phyloP scores from a whole-genome alignment of 1,140 invertebrate genomes.

The Philopotamus ludificatus region DNA sequence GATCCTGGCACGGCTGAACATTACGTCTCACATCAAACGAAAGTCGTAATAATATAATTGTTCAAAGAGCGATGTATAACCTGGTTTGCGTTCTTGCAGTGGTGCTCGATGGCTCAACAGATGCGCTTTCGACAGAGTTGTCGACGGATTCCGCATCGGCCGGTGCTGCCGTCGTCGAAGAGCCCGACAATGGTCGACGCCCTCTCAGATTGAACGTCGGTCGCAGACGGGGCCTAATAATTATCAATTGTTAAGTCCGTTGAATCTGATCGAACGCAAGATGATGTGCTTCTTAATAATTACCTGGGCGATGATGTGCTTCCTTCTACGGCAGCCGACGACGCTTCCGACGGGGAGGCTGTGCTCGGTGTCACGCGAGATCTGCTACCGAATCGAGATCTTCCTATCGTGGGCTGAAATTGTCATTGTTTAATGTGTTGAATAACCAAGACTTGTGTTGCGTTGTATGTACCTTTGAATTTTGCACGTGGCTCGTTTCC shows the following conservation, averaged over 20 bases:
- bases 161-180: slow-evolving; percentile 19
- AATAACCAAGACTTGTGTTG: too few species aligned
- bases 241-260: too few species aligned
- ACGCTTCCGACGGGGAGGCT: slow-evolving; percentile 12
- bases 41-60: neutral
- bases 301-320: slow-evolving; percentile 15
- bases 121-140: slow-evolving; percentile 6
- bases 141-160: slow-evolving; percentile 3
- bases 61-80: slow-evolving; percentile 20
- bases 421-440: neutral
- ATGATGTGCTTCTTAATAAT: neutral
- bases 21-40: too few species aligned
- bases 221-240: slow-evolving; percentile 17
- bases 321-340: slow-evolving; percentile 26
- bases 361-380: slow-evolving; percentile 11
- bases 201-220: slow-evolving; percentile 31
- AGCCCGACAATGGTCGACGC: slow-evolving; percentile 29
- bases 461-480: too few species aligned
- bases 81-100: slow-evolving; percentile 24
- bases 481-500: slow-evolving; percentile 31
- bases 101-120: slow-evolving; percentile 23
- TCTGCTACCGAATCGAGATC: slow-evolving; percentile 33
- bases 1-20: slow-evolving; percentile 31
- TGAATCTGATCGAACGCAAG: neutral
- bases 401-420: slow-evolving; percentile 19